Evolutionary conservation across 2,797 vertebrate genomes (phyloP), one percentile per base, ranked within the genome.

Genomic region (Myotis daubentonii): DNA sequence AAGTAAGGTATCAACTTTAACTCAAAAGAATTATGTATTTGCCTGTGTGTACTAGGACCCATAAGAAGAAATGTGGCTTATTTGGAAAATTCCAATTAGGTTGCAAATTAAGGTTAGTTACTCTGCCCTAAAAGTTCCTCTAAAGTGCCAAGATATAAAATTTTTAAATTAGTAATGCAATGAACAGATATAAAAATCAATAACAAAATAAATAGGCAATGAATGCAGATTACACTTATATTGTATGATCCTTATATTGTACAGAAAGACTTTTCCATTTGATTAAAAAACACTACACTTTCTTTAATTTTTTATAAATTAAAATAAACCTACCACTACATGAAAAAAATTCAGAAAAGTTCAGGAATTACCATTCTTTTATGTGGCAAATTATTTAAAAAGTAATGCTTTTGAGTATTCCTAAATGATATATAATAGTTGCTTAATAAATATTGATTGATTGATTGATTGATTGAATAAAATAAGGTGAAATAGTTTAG

Each of bases 331-430:
- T 68, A 49, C 62, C 33, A 68, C 23, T 66, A 84, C 47, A 84
- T 84, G 22, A 36, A 38, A 68, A 84, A 68, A 28, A 7, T 36
- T 36, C 33, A 84, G 82, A 70, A 70, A 70, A 70, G n/a, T 53
- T 70, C n/a, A 70, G 23, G 5, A 84, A 53, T 84, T 70, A 53
- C n/a, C 3, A 38, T 84, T 38, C n/a, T 84, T 70, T 66, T 17
- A 38, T 53, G 15, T 84, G 3, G 16, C 28, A 89, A 60, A 68
- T 82, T 89, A 71, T 38, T 51, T 83, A 25, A 86, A 91, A 91
- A 93, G 25, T 84, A 80, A 70, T 96, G 47, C 87, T 90, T 94
- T 84, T 72, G 70, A 91, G 23, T 88, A 74, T 12, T 75, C 22
- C 17, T 87, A 94, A 89, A n/a, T 88, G 71, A 6, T 19, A 82